A percentile compares a stretch with the other conserved stretches of the same genome.
phyloP scores from a whole-genome alignment of 1,140 invertebrate species.

The Chionoecetes opilio region DNA sequence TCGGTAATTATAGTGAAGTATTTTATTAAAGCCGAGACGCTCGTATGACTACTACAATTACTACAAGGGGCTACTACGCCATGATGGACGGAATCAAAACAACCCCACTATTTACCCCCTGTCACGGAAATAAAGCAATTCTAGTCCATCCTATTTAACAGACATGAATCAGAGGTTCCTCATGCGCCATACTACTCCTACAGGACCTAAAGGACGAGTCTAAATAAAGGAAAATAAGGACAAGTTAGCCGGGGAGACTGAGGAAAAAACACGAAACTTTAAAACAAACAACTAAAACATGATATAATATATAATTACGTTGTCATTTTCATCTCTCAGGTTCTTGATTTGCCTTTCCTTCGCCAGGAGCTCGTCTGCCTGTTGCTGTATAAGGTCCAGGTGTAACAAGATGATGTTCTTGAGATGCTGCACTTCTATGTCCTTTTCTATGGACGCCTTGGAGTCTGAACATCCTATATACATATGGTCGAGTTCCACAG shows the following conservation, averaged over 20 bases:
- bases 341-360: slow-evolving; percentile 74
- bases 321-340: slow-evolving; percentile 68
- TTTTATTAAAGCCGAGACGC: not conserved
- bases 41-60: slow-evolving; percentile 50
- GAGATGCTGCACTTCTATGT: slow-evolving; percentile 74
- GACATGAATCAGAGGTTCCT: not conserved
- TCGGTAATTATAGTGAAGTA: not conserved
- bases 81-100: not conserved
- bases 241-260: not conserved
- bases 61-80: slow-evolving; percentile 35
- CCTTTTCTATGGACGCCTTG: slow-evolving; percentile 72
- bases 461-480: slow-evolving; percentile 74
- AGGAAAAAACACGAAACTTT: not conserved
- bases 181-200: not conserved
- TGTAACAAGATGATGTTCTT: slow-evolving; percentile 68
- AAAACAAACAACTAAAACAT: not conserved
- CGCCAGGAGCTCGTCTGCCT: slow-evolving; percentile 64
- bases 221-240: not conserved
- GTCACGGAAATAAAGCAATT: not conserved
- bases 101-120: not conserved
- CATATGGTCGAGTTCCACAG: slow-evolving; percentile 76
- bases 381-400: slow-evolving; percentile 73
- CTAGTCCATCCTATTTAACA: not conserved
- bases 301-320: slow-evolving; percentile 55
- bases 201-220: not conserved